phyloP scores from a whole-genome alignment of 2,888 invertebrate genomes.

The Microctonus brassicae region DNA sequence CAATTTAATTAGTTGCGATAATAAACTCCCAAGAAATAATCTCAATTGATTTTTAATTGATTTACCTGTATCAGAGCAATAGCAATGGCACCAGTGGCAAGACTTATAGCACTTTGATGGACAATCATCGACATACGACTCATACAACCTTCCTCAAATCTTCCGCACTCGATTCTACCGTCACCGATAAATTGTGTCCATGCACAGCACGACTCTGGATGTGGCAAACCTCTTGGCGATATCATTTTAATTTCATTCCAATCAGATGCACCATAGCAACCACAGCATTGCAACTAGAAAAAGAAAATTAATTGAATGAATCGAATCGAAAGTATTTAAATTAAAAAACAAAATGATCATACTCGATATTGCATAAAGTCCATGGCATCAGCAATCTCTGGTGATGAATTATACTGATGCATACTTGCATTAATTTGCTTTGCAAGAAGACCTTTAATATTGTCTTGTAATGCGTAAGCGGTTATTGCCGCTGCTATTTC shows the following conservation, averaged over 20 bases:
- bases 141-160: conserved; percentile 73
- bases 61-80: conserved; percentile 83
- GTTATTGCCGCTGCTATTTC: conserved; percentile 75
- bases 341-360: conserved; percentile 49
- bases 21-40: no score
- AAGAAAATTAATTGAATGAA: not conserved
- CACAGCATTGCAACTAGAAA: conserved; percentile 68
- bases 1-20: no score
- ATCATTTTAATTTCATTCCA: conserved; percentile 72
- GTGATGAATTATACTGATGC: conserved; percentile 67
- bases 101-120: conserved; percentile 79
- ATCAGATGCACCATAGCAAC: conserved; percentile 60
- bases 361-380: conserved; percentile 75
- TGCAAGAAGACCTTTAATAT: conserved; percentile 67
- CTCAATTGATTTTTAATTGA: not conserved
- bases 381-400: conserved; percentile 70
- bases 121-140: conserved; percentile 75
- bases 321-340: not conserved
- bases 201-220: conserved; percentile 77
- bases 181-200: conserved; percentile 51
- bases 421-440: conserved; percentile 71
- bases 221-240: conserved; percentile 63
- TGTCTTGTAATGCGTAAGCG: conserved; percentile 71
- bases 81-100: conserved; percentile 83
- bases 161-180: conserved; percentile 35